Base-by-base conservation (phyloP, 2,888 invertebrate species). In the Druceiella hillmani region DNA sequence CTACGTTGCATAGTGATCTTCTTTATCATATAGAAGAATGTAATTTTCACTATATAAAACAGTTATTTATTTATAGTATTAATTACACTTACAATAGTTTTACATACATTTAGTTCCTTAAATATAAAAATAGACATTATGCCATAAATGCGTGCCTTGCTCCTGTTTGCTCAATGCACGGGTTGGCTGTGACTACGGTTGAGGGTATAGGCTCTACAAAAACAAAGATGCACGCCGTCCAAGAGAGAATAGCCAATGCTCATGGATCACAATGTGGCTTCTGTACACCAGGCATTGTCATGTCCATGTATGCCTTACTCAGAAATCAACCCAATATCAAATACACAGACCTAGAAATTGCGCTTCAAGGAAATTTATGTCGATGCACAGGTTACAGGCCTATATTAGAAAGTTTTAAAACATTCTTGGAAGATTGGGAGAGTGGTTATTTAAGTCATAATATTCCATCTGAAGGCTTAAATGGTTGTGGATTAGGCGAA, bases 261-360 rank as follows among this genome's bases (percentile, higher is more conserved):
- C 93, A 95, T 55, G 95, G 95, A 1, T 89, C 93, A 0, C 95
- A 95, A 61, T 95, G 95, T 57, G 94, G 94, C 1, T 94, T 91
- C 59, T 94, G 93, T 53, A 94, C 94, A 0, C 94, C 94, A 0
- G 95, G 95, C 16, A 91, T 97, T 44, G 89, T 97, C 1, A 97
- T 97, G 95, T 93, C 94, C 1, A 92, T 95, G 91, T 95, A 94
- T 55, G 74, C 91, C 0, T 66, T 95, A 26, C 64, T 95, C 1
- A 69, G 95, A 52, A 85, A 76, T 50, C 77, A 78, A 26, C 72
- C 78, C 0, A 75, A 77, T 52, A 88, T 93, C 3, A 70, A 75
- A 0, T 83, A 87, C 73, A 62, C 75, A 9, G 83, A 92, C 44
- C 64, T 93, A 49, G 90, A 91, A 61, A 72, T 78, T 4, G 79